Percentiles rank a stretch among this genome's conserved stretches.
Evolutionary conservation across 2,888 invertebrate genomes (phyloP).

Genomic region (Drosophila demipolita): DNA sequence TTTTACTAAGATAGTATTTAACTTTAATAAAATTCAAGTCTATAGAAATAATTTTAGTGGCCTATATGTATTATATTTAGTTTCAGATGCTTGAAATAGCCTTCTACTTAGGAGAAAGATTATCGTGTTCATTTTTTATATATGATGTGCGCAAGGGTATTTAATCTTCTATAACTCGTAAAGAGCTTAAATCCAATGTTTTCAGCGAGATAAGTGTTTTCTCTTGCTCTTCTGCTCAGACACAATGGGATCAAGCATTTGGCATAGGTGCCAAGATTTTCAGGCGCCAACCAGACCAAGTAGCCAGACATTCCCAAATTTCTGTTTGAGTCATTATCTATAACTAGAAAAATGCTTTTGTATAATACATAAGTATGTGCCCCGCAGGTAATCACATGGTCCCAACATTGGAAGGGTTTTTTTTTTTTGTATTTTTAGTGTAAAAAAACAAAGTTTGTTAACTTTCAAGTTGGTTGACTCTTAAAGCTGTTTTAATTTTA

Average conservation of each 20-base stretch:
- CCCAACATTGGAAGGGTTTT: background rate
- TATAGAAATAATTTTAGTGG: background rate
- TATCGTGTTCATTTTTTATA: background rate
- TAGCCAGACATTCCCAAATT: background rate
- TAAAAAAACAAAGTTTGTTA: background rate
- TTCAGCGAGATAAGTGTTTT: constrained; percentile 1
- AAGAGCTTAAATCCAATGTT: constrained; percentile 13
- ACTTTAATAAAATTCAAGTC: background rate
- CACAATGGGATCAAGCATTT: constrained; percentile 50
- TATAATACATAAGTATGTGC: background rate
- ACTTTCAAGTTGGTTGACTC: constrained; percentile 34
- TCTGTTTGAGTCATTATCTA: constrained; percentile 4
- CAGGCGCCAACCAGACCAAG: constrained; percentile 3
- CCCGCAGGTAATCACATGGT: background rate
- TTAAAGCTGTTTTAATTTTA: background rate
- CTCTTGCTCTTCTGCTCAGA: constrained; percentile 12
- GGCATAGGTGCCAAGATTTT: constrained; percentile 52
- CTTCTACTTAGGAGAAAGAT: background rate
- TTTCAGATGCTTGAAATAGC: background rate
- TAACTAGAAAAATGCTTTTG: background rate
- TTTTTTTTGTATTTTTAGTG: background rate
- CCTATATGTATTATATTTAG: background rate
- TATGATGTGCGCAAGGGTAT: background rate
- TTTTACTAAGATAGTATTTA: background rate
- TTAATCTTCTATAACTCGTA: constrained; percentile 1